phyloP scores from a whole-genome alignment of 1,140 invertebrate genomes.

The Popillia japonica region DNA sequence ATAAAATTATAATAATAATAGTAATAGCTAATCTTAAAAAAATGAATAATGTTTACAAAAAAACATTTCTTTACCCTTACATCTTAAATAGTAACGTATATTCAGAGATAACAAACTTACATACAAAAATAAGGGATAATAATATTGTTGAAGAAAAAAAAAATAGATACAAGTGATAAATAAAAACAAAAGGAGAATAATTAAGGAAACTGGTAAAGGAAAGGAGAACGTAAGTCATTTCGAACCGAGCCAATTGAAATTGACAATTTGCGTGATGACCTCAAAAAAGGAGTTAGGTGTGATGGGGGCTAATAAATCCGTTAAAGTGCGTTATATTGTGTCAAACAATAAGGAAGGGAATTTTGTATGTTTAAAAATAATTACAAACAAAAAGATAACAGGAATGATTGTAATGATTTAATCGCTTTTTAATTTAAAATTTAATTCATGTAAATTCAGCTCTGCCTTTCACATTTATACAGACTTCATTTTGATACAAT shows the following conservation, averaged over 20 bases:
- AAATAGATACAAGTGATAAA: neutral
- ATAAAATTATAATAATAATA: conserved; percentile 6
- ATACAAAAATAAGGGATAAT: neutral
- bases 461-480: no score
- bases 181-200: neutral
- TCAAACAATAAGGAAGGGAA: neutral
- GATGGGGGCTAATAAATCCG: neutral
- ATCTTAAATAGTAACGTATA: conserved; percentile 3
- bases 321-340: neutral
- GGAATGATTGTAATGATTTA: no score
- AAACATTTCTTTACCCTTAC: neutral
- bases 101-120: conserved; percentile 10
- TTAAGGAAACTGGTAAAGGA: neutral
- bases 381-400: no score
- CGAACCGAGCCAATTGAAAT: neutral
- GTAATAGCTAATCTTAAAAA: conserved; percentile 4
- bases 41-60: conserved; percentile 9
- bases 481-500: no score
- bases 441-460: no score
- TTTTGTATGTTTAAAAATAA: neutral
- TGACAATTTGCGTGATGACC: neutral
- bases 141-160: neutral
- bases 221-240: neutral
- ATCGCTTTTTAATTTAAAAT: no score
- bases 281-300: neutral